Evolutionary conservation across 1,140 invertebrate species (phyloP).

Genomic region (Pseudomyrmex flavicornis): DNA sequence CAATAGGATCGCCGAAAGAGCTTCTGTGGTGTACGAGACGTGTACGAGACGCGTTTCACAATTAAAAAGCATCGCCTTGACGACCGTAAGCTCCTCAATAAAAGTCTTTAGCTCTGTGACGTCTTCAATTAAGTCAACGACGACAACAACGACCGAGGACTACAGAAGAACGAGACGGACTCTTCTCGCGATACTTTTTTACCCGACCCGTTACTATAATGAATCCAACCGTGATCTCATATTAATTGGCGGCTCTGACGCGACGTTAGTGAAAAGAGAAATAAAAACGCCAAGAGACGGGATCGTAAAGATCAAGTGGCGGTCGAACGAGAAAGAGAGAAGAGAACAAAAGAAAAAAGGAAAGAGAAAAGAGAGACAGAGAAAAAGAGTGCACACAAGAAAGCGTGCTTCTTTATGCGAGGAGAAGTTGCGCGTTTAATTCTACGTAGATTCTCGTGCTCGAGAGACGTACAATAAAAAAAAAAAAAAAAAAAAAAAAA

Average conservation of each 20-base stretch:
- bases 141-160: constrained; percentile 4
- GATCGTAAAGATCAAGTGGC: constrained; percentile 52
- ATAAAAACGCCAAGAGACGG: constrained; percentile 23
- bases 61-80: constrained; percentile 36
- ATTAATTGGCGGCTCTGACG: constrained; percentile 52
- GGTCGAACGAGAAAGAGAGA: background rate
- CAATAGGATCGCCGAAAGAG: background rate
- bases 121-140: constrained; percentile 54
- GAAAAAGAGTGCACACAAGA: constrained; percentile 18
- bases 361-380: background rate
- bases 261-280: constrained; percentile 20
- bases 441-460: constrained; percentile 52
- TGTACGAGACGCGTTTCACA: background rate
- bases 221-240: constrained; percentile 55
- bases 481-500: constrained; percentile 47
- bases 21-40: background rate
- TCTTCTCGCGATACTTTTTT: constrained; percentile 53
- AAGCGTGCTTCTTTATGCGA: constrained; percentile 45
- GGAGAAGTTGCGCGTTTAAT: constrained; percentile 58
- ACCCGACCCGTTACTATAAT: constrained; percentile 49
- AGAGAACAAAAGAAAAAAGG: background rate
- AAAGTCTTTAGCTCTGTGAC: constrained; percentile 53
- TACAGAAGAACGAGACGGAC: no score
- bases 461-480: constrained; percentile 49
- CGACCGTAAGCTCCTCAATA: constrained; percentile 46